Evolutionary conservation across 2,113 vertebrate species (phyloP), one percentile per base, ranked within the genome.

Genomic region (Lonchura striata): DNA sequence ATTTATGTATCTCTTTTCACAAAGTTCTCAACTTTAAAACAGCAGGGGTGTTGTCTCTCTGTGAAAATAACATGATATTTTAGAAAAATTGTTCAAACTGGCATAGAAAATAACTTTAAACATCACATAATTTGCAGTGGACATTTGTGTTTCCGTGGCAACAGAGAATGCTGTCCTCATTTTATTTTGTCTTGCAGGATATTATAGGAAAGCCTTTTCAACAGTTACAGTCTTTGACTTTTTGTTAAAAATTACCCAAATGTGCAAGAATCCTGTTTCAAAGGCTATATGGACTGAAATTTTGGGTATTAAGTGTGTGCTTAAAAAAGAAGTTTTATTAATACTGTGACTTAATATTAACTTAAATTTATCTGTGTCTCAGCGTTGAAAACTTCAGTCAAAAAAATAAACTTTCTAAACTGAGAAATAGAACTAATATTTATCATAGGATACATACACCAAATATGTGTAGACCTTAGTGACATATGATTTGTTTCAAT

Each of bases 21-120:
- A 84, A 81, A 86, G 68, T 53, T 65, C n/a, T 78, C 56, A 92
- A 93, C 68, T 95, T 92, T 63, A 81, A 56, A 94, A 42, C 60
- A 88, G 86, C 77, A 88, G 79, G 37, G 21, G 6, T 69, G 39
- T 79, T 93, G 79, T 44, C 46, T 61, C 5, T 64, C 76, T 86
- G 46, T 77, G 76, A 90, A 94, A 96, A 93, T 83, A 88, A 35
- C 37, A 68, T 24, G 44, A 52, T 86, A 71, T 84, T 92, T 96
- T 86, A 68, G 69, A 90, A 90, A 72, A 92, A 57, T 71, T 92
- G 33, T 57, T 88, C 16, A 12, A 75, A 92, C 39, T 54, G 27
- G 31, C 57, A 53, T 23, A 90, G 61, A 92, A 86, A 92, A 96
- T 75, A 81, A 46, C 61, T 86, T 75, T 71, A 63, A 81, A 28